Evolutionary conservation across 2,113 vertebrate species (phyloP), one percentile per base, ranked within the genome.

Genomic region (Macrotis lagotis): DNA sequence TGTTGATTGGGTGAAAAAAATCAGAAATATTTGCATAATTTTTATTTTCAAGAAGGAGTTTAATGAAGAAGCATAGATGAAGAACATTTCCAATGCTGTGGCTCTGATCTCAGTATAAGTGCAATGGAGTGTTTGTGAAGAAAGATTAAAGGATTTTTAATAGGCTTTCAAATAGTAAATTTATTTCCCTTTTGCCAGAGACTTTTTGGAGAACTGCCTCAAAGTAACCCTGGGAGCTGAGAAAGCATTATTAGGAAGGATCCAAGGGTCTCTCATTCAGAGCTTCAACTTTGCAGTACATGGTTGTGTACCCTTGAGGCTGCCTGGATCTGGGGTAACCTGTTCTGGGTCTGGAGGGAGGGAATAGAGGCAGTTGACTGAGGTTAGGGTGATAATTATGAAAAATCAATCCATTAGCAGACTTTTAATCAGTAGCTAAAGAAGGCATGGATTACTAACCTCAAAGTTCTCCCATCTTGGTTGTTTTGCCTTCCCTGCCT

Each of bases 111-210:
- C 96, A 97, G 26, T 89, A 44, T 50, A 88, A 24, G 51, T 53
- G 48, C 96, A 97, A 96, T 97, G 74, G 52, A 50, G 89, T 96
- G 50, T 89, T 95, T 95, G 88, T 93, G 95, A 94, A 92, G 50
- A 91, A 96, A 95, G 88, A 97, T 95, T 95, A 96, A 97, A 95
- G 50, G 49, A 1, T 0, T 94, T 95, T 96, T 93, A 14, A 95
- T 97, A 92, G 93, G 51, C 91, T 93, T 97, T 98, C 92, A 94
- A 93, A 92, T 95, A 94, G 88, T 94, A 66, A 48, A 74, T 96
- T 47, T 88, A 16, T 91, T 96, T 93, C 97, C 22, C n/a, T 96
- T 59, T 52, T 94, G 37, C 24, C 48, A 90, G 66, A 95, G 95
- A 95, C 91, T 51, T 16, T 53, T 92, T 98, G 96, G 94, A 26